Evolutionary conservation across 2,888 invertebrate genomes (phyloP).

Genomic region (Physocephala rufipes): DNA sequence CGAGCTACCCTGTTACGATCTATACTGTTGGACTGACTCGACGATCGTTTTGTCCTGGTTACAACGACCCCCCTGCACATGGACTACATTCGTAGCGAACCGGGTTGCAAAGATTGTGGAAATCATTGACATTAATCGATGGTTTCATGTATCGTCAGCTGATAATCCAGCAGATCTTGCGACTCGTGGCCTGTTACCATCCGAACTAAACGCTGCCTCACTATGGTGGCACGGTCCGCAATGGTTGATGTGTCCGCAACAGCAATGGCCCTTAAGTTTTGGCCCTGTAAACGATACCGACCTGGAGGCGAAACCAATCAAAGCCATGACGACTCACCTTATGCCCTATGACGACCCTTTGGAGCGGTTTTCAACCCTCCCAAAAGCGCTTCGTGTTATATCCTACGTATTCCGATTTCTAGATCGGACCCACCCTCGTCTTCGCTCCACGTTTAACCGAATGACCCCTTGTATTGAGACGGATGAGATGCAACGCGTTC

Average conservation of each 20-base stretch:
- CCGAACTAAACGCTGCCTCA: constrained; percentile 10
- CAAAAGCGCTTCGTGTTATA: neutral
- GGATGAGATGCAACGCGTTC: too few relatives aligned
- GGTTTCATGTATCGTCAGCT: constrained; percentile 24
- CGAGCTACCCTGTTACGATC: constrained; percentile 37
- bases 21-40: constrained; percentile 34
- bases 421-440: neutral
- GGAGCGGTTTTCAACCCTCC: neutral
- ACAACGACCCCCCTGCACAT: too few relatives aligned
- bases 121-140: neutral
- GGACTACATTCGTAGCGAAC: too few relatives aligned
- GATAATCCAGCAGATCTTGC: constrained; percentile 39
- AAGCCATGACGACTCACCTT: neutral
- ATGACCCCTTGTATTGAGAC: too few relatives aligned
- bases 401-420: neutral
- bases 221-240: constrained; percentile 37
- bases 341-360: neutral
- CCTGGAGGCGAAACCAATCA: constrained; percentile 26
- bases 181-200: constrained; percentile 16
- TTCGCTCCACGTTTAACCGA: neutral
- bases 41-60: too few relatives aligned
- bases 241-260: neutral
- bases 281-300: too few relatives aligned
- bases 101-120: constrained; percentile 27
- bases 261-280: constrained; percentile 16